Evolutionary conservation across 2,113 vertebrate species (phyloP).

Genomic region (Vombatus ursinus): DNA sequence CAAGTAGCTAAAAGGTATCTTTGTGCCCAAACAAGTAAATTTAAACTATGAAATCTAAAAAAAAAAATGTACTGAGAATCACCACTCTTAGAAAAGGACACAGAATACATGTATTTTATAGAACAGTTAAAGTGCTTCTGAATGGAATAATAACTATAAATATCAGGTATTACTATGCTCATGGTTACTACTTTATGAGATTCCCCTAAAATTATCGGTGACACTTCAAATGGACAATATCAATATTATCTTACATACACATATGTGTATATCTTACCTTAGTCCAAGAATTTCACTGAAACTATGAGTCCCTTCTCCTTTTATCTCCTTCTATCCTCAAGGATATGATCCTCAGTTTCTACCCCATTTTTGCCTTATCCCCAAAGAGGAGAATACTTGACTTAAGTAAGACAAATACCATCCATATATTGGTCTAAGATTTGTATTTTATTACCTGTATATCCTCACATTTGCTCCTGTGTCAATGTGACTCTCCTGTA

Average conservation of each 20-base stretch:
- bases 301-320: neutral
- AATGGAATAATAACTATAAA: neutral
- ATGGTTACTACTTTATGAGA: slow-evolving; percentile 1
- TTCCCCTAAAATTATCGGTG: neutral
- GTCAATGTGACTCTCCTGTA: neutral
- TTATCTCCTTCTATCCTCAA: neutral
- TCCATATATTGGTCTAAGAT: neutral
- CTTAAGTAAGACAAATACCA: neutral
- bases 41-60: neutral
- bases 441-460: neutral
- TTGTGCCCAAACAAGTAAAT: neutral
- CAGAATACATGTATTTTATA: slow-evolving; percentile 11
- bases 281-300: slow-evolving; percentile 18
- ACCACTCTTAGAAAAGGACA: slow-evolving; percentile 27
- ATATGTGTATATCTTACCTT: too few relatives aligned
- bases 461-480: neutral
- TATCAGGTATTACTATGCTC: neutral
- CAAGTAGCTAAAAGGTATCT: neutral
- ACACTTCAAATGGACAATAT: slow-evolving; percentile 20
- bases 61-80: slow-evolving; percentile 9
- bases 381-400: neutral
- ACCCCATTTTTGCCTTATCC: neutral
- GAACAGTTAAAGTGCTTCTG: neutral
- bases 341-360: neutral
- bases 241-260: neutral